Percentiles rank a stretch among this genome's conserved stretches.
phyloP scores from a whole-genome alignment of 2,113 vertebrate species.

The Chinchilla lanigera region DNA sequence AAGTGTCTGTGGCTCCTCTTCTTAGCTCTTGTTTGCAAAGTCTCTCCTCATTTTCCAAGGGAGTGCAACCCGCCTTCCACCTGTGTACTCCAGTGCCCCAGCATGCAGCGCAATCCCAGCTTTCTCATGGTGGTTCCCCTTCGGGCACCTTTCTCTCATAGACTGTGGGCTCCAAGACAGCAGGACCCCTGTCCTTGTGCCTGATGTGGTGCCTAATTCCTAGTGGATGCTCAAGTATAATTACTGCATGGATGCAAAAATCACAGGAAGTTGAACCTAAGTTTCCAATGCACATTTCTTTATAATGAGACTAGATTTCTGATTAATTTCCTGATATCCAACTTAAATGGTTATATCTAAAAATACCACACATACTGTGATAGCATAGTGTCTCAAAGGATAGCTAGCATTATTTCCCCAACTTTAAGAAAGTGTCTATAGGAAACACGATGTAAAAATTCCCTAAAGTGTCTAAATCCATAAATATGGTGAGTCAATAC shows the following conservation, averaged over 20 bases:
- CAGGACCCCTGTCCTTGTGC: not conserved
- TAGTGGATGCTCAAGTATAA: not conserved
- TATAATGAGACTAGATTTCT: not conserved
- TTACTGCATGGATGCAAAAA: not conserved
- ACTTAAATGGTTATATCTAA: not conserved
- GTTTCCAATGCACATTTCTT: not conserved
- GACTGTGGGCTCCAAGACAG: not conserved
- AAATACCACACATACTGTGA: not conserved
- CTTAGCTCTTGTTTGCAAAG: not conserved
- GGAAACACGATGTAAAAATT: not conserved
- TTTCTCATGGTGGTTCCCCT: not conserved
- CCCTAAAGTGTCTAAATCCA: not conserved
- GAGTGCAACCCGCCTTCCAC: accelerated
- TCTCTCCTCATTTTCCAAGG: not conserved
- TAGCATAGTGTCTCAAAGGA: not conserved
- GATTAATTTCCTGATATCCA: not conserved
- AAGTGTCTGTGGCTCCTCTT: not conserved
- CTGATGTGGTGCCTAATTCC: not conserved
- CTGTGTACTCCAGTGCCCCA: not conserved
- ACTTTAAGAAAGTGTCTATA: not conserved
- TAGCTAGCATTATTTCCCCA: not conserved
- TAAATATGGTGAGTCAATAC: not conserved
- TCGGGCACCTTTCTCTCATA: not conserved
- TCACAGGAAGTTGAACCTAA: not conserved
- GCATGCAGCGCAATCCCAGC: not conserved